Conservation (phyloP, 2,888 invertebrate species). For the Drosophila yooni region DNA sequence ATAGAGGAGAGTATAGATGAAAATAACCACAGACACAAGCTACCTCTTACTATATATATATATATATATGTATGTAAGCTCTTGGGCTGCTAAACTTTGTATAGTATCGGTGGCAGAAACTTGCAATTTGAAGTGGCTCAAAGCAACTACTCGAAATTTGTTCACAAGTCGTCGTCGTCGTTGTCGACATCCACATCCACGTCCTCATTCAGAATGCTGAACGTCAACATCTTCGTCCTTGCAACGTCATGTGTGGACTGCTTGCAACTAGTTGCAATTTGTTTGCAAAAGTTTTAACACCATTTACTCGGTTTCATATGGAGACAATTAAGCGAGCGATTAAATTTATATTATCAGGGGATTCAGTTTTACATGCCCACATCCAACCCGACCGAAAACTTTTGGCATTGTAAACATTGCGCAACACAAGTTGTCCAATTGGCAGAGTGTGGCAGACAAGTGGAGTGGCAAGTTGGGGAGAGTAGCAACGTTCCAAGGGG, state of each 20-base stretch:
- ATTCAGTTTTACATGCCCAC: conserved; percentile 50
- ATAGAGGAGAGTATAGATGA: conserved; percentile 2
- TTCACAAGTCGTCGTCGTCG: conserved; percentile 62
- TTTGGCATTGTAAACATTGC: conserved; percentile 59
- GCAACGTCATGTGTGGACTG: conserved; percentile 31
- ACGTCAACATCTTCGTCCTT: conserved; percentile 39
- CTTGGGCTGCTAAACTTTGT: conserved; percentile 56
- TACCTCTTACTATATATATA: neutral
- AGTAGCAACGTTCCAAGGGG: neutral
- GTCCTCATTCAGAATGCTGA: neutral
- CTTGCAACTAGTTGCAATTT: conserved; percentile 78
- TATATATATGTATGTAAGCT: conserved; percentile 41
- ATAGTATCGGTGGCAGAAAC: conserved; percentile 69
- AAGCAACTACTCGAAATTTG: conserved; percentile 68
- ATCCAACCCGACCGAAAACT: conserved; percentile 32
- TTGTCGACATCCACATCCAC: conserved; percentile 14
- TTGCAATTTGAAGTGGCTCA: conserved; percentile 71
- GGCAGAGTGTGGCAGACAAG: neutral
- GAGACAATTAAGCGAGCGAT: conserved; percentile 78
- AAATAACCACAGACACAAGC: conserved; percentile 23
- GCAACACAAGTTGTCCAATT: conserved; percentile 31
- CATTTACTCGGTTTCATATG: conserved; percentile 78
- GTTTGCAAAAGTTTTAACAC: conserved; percentile 78
- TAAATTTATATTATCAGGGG: conserved; percentile 79
- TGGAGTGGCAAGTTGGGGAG: neutral